Conservation (phyloP, 2,888 invertebrate genomes). For the Formica aserva region DNA sequence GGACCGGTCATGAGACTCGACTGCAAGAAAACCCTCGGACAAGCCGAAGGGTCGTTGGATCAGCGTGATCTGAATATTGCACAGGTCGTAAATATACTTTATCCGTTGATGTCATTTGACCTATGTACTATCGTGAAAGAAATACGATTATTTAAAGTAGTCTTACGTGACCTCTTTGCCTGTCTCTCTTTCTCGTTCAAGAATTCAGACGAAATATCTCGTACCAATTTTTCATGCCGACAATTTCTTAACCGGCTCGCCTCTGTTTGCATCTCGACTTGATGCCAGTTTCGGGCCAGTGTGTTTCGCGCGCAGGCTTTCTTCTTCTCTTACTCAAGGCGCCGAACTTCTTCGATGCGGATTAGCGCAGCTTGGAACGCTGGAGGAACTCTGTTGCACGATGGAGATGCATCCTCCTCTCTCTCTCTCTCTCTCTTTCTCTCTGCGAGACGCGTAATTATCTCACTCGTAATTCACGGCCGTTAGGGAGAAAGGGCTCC, state of each 20-base stretch:
- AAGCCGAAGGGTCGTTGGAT: constrained; percentile 8
- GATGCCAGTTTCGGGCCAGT: neutral
- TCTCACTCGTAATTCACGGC: constrained; percentile 60
- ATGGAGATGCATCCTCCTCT: neutral
- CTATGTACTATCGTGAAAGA: constrained; percentile 1
- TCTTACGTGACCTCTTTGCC: neutral
- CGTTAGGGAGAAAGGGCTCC: constrained; percentile 46
- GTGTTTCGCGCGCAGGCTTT: neutral
- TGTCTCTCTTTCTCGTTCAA: neutral
- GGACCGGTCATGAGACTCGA: constrained; percentile 5
- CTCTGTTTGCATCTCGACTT: neutral
- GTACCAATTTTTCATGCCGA: neutral
- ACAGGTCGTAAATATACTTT: constrained; percentile 5
- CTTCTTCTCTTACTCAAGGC: neutral
- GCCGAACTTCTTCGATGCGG: constrained; percentile 15
- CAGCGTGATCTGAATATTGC: constrained; percentile 31
- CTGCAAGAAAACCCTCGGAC: neutral
- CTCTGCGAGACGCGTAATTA: constrained; percentile 57
- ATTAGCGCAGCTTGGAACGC: constrained; percentile 20
- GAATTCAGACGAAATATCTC: neutral
- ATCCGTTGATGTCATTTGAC: constrained; percentile 2
- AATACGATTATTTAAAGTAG: constrained; percentile 36
- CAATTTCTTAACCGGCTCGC: constrained; percentile 1
- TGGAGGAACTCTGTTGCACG: constrained; percentile 20
- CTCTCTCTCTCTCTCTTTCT: neutral